phyloP scores from a whole-genome alignment of 2,888 invertebrate genomes.

The Dryadula phaetusa region DNA sequence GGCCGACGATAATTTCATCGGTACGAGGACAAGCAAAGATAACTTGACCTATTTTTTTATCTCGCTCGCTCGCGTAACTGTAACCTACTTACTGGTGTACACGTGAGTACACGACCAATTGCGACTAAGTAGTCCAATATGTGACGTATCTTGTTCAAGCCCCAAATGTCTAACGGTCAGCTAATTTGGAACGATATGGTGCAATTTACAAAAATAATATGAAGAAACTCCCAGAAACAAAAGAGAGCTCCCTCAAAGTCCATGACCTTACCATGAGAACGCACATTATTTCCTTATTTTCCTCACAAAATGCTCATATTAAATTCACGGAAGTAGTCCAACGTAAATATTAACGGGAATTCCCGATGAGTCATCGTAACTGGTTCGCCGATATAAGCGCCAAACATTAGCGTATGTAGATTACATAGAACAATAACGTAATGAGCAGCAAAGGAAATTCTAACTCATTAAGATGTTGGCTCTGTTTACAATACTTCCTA shows the following conservation, averaged over 20 bases:
- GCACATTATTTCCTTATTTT: slow-evolving; percentile 5
- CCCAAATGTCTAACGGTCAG: slow-evolving; percentile 50
- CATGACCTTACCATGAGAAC: slow-evolving; percentile 1
- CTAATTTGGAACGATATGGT: not conserved
- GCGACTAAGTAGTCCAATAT: slow-evolving; percentile 59
- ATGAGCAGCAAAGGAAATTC: slow-evolving; percentile 46
- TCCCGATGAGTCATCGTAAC: slow-evolving; percentile 47
- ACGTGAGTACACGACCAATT: slow-evolving; percentile 66
- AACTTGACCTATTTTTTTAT: slow-evolving; percentile 85
- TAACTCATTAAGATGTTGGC: slow-evolving; percentile 45
- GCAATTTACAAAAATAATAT: not conserved
- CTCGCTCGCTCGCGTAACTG: slow-evolving; percentile 71
- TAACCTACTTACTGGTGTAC: slow-evolving; percentile 74
- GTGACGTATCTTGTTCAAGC: slow-evolving; percentile 52
- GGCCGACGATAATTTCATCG: slow-evolving; percentile 75
- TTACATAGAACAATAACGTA: slow-evolving; percentile 38
- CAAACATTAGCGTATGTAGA: slow-evolving; percentile 34
- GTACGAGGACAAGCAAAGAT: slow-evolving; percentile 81
- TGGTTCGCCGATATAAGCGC: slow-evolving; percentile 32
- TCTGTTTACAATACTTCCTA: slow-evolving; percentile 53
- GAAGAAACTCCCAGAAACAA: not conserved
- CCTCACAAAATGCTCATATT: not conserved
- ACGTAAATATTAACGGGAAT: slow-evolving; percentile 42
- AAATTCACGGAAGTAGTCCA: slow-evolving; percentile 21
- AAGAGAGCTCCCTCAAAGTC: not conserved